A percentile compares a stretch with the other conserved stretches of the same genome.
Evolutionary conservation across 2,797 vertebrate genomes (phyloP).

Genomic region (Lepidocolaptes lacrymiger): DNA sequence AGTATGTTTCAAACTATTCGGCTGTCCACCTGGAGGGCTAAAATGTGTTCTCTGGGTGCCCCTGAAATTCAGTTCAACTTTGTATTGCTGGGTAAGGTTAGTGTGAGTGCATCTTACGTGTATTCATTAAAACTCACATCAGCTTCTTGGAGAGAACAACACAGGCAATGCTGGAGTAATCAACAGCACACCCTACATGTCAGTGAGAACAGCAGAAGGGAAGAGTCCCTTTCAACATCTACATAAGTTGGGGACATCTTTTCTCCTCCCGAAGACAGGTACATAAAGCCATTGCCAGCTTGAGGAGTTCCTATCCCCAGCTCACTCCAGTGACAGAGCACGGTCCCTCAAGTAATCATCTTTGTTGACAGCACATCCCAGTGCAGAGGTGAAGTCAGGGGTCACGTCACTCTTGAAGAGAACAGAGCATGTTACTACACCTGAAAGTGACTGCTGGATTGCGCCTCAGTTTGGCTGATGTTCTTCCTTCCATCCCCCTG

Average conservation of each 20-base stretch:
- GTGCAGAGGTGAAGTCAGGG: neutral
- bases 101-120: neutral
- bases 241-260: neutral
- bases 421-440: neutral
- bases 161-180: neutral
- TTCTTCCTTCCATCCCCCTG: neutral
- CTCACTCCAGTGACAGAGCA: neutral
- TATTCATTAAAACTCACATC: neutral
- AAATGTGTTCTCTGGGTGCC: neutral
- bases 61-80: neutral
- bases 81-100: neutral
- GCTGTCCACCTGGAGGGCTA: neutral
- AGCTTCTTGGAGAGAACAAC: neutral
- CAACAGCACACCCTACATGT: neutral
- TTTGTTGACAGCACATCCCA: neutral
- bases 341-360: accelerated
- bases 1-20: neutral
- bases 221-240: accelerated
- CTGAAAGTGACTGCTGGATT: neutral
- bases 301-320: neutral
- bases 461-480: neutral
- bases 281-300: neutral
- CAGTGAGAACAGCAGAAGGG: neutral
- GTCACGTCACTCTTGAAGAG: neutral
- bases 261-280: neutral